Base-by-base conservation (phyloP, 2,888 invertebrate genomes). In the Diarsia brunnea region DNA sequence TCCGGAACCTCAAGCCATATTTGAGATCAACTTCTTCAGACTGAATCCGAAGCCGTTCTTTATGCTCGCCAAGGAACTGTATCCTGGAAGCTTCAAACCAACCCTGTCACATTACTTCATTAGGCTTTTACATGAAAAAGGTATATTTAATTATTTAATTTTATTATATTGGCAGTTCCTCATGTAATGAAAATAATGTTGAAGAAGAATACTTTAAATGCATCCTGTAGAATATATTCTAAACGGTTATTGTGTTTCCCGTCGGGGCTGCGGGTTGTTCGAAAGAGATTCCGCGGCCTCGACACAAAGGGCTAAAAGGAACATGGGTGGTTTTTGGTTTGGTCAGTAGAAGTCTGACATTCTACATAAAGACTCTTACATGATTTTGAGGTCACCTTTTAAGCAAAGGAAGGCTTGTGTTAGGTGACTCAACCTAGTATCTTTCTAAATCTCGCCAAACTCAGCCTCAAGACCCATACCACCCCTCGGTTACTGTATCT, bases 31-130 rank as follows among this genome's bases (percentile, higher is more conserved):
- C 76, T 99, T 98, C 94, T 99, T 99, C 91, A 95, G 97, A 90
- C 97, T 97, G 87, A 98, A 99, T 94, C 99, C 99, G 0, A 97
- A 98, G 90, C 99, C 99, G 2, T 99, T 99, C 95, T 99, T 98
- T 91, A 97, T 97, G 64, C 94, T 99, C 82, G 99, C 99, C 19
- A 99, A 98, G 93, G 98, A 99, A 94, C 94, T 99, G 61, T 98
- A 98, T 91, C 99, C 99, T 0, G 98, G 98, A 43, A 97, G 97
- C 60, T 98, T 98, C 89, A 98, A 98, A 93, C 99, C 99, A 1
- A 99, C 99, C 0, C 96, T 97, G 1, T 98, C 98, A 86, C 99
- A 99, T 95, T 99, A 99, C 93, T 99, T 99, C 91, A 97, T 99
- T 70, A 97, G 97, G 86, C 93, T 99, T 83, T 94, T 99, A 70